These are phyloP conservation scores for Plebejus melissa DNA, from an alignment of 2,888 invertebrate species.

Conservation along the genomic window DNA sequence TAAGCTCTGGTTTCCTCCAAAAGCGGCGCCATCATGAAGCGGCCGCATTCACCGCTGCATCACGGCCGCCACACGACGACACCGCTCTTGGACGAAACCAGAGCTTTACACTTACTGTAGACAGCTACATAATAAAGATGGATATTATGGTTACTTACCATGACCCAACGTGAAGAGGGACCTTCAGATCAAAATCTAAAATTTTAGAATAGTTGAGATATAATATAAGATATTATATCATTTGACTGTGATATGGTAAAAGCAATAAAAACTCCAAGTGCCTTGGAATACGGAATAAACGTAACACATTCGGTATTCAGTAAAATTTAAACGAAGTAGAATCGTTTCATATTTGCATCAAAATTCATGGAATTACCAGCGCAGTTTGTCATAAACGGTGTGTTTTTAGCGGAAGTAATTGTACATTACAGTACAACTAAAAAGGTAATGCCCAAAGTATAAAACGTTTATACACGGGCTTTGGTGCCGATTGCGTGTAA, in stretches of 20 bases:
- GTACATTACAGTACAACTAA: not conserved
- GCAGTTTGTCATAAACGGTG: not conserved
- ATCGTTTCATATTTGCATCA: not conserved
- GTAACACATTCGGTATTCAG: not conserved
- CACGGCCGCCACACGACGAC: too few relatives aligned
- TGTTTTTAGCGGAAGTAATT: not conserved
- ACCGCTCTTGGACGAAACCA: too few relatives aligned
- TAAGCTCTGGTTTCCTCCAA: too few relatives aligned
- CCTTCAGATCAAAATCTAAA: too few relatives aligned
- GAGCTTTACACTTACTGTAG: too few relatives aligned
- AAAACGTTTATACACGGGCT: constrained; percentile 36
- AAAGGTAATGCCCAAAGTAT: constrained; percentile 36
- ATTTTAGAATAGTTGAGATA: not conserved
- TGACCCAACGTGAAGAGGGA: too few relatives aligned
- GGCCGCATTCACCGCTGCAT: too few relatives aligned
- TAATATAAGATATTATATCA: not conserved
- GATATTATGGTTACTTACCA: too few relatives aligned
- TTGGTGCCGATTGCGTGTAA: constrained; percentile 50
- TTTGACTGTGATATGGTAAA: not conserved
- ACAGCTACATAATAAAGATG: too few relatives aligned
- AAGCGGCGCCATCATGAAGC: too few relatives aligned
- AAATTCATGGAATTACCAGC: not conserved
- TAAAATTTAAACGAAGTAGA: not conserved
- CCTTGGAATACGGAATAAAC: not conserved
- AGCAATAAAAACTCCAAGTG: not conserved